These are phyloP conservation scores for Leucosticte australis DNA, from an alignment of 2,113 vertebrate species.

Conservation along the genomic window DNA sequence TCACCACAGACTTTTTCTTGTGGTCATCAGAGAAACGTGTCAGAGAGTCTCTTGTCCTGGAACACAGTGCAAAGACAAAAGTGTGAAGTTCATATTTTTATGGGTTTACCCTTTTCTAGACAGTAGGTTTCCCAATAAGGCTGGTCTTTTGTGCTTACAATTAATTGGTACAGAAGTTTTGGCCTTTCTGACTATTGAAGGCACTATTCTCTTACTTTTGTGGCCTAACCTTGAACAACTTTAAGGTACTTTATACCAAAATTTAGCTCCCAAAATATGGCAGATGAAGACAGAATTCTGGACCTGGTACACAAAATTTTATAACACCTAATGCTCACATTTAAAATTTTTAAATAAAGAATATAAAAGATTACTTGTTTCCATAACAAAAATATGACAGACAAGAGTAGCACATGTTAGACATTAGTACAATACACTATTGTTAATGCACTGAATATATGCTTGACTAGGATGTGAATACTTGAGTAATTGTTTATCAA, in stretches of 20 bases:
- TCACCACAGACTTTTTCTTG: background rate
- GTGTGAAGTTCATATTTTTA: background rate
- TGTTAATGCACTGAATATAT: background rate
- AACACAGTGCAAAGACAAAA: background rate
- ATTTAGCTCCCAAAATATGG: background rate
- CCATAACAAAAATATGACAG: background rate
- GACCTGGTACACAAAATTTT: background rate
- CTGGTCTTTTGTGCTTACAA: background rate
- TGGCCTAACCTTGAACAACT: background rate
- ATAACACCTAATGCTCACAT: background rate
- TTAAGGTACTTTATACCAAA: background rate
- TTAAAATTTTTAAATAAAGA: background rate
- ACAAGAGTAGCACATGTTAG: background rate
- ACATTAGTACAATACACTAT: background rate
- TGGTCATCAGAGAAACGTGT: accelerated
- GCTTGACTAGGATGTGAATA: background rate
- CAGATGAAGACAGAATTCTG: background rate
- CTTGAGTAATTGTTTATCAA: background rate
- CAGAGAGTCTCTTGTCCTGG: background rate
- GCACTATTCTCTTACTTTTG: background rate
- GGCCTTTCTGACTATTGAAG: background rate
- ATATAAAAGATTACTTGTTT: accelerated
- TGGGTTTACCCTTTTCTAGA: background rate
- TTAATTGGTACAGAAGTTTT: background rate
- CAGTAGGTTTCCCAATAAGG: background rate